Percentiles rank a stretch among this genome's conserved stretches.
These are phyloP conservation scores for Sinocyclocheilus maitianheensis DNA, from an alignment of 2,113 vertebrate genomes.

Conservation along the genomic window DNA sequence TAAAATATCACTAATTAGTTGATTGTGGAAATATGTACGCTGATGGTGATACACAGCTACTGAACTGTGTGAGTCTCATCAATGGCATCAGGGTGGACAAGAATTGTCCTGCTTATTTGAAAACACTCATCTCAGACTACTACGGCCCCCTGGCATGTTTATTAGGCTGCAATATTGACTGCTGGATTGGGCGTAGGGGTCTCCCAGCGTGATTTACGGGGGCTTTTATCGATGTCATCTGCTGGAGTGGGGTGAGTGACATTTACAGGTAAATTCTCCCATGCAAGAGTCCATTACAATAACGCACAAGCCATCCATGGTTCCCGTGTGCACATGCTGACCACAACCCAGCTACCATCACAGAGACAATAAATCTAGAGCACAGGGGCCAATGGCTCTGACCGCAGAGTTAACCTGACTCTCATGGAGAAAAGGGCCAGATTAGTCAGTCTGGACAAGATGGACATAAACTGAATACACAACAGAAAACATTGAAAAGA, in stretches of 20 bases:
- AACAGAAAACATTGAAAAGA: background rate
- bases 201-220: constrained; percentile 56
- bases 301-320: constrained; percentile 50
- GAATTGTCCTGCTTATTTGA: constrained; percentile 6
- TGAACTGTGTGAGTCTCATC: background rate
- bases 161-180: constrained; percentile 58
- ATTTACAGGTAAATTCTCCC: constrained; percentile 65
- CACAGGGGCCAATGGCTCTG: constrained; percentile 78
- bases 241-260: constrained; percentile 60
- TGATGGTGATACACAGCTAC: background rate
- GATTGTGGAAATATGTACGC: background rate
- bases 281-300: constrained; percentile 56
- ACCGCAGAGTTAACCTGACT: constrained; percentile 72
- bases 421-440: constrained; percentile 80
- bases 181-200: constrained; percentile 37
- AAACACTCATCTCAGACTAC: constrained; percentile 8
- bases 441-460: constrained; percentile 74
- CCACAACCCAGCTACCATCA: constrained; percentile 18
- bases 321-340: constrained; percentile 70
- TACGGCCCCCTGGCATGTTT: constrained; percentile 52
- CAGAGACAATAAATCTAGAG: constrained; percentile 51
- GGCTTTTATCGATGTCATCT: constrained; percentile 63
- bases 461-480: constrained; percentile 19
- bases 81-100: constrained; percentile 5
- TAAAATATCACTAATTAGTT: background rate